Percentiles rank a stretch among this genome's conserved stretches.
phyloP scores from a whole-genome alignment of 2,797 vertebrate genomes.

The Enteromius fasciolatus region DNA sequence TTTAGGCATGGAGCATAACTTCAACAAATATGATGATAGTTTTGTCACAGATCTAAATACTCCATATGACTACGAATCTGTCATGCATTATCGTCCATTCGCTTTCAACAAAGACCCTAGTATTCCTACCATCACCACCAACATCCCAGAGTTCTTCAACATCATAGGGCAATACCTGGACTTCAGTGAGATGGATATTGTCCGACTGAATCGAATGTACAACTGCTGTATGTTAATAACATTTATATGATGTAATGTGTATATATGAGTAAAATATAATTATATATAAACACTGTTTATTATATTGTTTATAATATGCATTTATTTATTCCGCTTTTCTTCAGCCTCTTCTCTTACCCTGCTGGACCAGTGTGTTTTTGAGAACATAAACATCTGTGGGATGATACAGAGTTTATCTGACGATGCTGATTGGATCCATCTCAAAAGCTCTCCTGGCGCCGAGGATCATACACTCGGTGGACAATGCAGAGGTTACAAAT shows the following conservation, averaged over 20 bases:
- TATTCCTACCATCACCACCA: constrained; percentile 87
- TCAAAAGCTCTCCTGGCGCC: constrained; percentile 60
- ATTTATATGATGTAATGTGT: neutral
- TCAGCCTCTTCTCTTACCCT: constrained; percentile 84
- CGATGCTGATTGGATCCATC: constrained; percentile 79
- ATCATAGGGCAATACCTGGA: constrained; percentile 91
- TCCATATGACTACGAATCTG: constrained; percentile 89
- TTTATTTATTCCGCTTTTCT: constrained; percentile 11
- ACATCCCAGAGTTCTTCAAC: constrained; percentile 85
- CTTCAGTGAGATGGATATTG: constrained; percentile 82
- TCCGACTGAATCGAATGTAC: constrained; percentile 91
- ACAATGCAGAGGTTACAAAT: constrained; percentile 80
- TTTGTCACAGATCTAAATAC: constrained; percentile 91
- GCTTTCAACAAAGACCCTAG: constrained; percentile 87
- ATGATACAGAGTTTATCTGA: constrained; percentile 87
- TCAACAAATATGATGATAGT: constrained; percentile 81
- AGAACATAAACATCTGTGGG: constrained; percentile 86
- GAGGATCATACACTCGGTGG: constrained; percentile 85
- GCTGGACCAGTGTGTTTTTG: constrained; percentile 90
- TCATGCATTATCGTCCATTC: constrained; percentile 89
- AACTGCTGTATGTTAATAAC: constrained; percentile 85
- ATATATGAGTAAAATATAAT: neutral
- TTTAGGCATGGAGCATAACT: constrained; percentile 84
- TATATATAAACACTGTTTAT: neutral
- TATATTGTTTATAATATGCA: no score